Evolutionary conservation across 1,140 invertebrate species (phyloP), one percentile per base, ranked within the genome.

Genomic region (Chionoecetes opilio): DNA sequence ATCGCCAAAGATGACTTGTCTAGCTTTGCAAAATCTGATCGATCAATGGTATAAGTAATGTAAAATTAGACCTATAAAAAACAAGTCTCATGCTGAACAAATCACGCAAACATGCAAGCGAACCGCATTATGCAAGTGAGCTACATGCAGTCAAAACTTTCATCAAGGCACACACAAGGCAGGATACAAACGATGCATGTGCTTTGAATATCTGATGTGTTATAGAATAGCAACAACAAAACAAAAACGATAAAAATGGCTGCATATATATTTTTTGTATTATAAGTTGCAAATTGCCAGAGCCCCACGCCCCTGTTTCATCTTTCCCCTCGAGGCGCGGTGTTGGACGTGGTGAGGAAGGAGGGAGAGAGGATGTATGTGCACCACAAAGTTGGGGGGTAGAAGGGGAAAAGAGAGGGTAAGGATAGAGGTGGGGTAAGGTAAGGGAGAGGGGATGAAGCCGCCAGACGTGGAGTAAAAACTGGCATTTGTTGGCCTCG

Each of bases 401-500:
- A 35, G 35, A 34, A 32, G 35, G 31, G 87, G 31, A 38, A 32
- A 14, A 14, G 63, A 8, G 63, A 75, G 63, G 63, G n/a, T 21
- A n/a, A 75, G 8, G 63, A 75, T n/a, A 46, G 21, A 89, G 87
- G 31, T 38, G 34, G 37, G n/a, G 29, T 26, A 26, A 87, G 85
- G n/a, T 29, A 87, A 8, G 63, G n/a, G 63, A 26, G 63, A 21
- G 63, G 63, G 63, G 6, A 75, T 75, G 63, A 75, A 75, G 63
- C 63, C 1, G n/a, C 63, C 63, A 75, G 63, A 75, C 63, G 92
- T 29, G n/a, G 41, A 93, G 41, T 38, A 86, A 93, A 86, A 86
- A 93, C 41, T 37, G 34, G 46, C 86, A 94, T 89, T 94, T 89
- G 86, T 94, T 31, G 29, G 29, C 14, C 11, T 14, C 26, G 86